These are phyloP conservation scores for Drosophila kohkoa DNA, from an alignment of 1,140 invertebrate species.

Conservation along the genomic window DNA sequence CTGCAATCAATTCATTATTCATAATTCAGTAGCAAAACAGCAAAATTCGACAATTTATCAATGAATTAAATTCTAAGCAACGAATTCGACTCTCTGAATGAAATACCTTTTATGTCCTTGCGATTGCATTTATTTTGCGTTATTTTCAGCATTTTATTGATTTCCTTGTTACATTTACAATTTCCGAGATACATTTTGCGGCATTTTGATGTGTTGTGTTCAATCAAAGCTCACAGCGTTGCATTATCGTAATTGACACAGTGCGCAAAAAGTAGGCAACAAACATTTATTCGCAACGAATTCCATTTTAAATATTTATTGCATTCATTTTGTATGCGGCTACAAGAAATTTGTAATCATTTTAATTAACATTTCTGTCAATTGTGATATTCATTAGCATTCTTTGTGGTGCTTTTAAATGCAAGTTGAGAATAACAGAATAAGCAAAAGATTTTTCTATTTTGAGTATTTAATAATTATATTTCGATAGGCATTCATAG, in stretches of 20 bases:
- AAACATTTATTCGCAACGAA: background rate
- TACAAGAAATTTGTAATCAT: no score
- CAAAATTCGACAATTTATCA: slow-evolving; percentile 4
- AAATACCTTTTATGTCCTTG: background rate
- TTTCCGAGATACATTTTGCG: background rate
- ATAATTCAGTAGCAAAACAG: background rate
- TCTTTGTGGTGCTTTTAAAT: no score
- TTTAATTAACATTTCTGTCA: no score
- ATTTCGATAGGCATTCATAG: no score
- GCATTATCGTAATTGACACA: background rate
- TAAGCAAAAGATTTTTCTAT: no score
- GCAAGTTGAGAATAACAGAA: no score
- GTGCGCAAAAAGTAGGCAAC: background rate
- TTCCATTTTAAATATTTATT: slow-evolving; percentile 3
- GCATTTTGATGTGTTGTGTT: background rate
- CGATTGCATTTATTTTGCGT: background rate
- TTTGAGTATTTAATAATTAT: no score
- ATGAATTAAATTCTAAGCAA: background rate
- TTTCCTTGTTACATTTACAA: background rate
- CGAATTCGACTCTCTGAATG: background rate
- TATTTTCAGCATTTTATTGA: slow-evolving; percentile 13
- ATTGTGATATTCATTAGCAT: no score
- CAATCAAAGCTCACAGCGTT: slow-evolving; percentile 4
- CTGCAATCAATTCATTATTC: slow-evolving; percentile 2
- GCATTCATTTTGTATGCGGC: background rate